Conservation (phyloP, 2,888 invertebrate genomes). For the Acleris sparsana region DNA sequence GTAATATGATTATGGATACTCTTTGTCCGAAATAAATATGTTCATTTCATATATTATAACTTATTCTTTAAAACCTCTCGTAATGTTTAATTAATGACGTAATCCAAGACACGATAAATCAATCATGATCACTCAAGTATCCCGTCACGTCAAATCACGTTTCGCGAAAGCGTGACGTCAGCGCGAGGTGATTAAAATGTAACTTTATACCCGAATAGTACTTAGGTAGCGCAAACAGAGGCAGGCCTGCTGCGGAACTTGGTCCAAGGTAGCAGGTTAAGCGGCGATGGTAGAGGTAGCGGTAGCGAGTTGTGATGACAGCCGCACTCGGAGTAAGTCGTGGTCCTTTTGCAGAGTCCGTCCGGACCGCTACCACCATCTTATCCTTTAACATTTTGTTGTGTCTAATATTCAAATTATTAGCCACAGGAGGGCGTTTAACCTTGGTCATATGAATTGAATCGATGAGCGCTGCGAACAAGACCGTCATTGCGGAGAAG, state of each 20-base stretch:
- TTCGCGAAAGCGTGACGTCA: constrained; percentile 55
- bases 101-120: constrained; percentile 14
- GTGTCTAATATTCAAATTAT: too few species aligned
- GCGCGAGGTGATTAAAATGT: constrained; percentile 40
- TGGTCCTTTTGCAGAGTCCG: too few species aligned
- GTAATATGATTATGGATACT: too few species aligned
- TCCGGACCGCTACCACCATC: too few species aligned
- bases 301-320: constrained; percentile 14
- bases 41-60: too few species aligned
- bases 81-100: not conserved
- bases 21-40: too few species aligned
- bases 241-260: constrained; percentile 4
- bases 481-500: too few species aligned
- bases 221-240: constrained; percentile 52
- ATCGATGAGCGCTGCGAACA: too few species aligned
- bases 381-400: too few species aligned
- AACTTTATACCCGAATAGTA: constrained; percentile 53
- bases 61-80: not conserved
- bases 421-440: too few species aligned
- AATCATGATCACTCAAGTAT: constrained; percentile 23
- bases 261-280: not conserved
- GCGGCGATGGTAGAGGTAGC: constrained; percentile 38
- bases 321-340: too few species aligned
- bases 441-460: too few species aligned
- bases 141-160: constrained; percentile 18